A percentile compares a stretch with the other conserved stretches of the same genome.
Evolutionary conservation across 2,888 invertebrate species (phyloP).

Genomic region (Atethmia centrago): DNA sequence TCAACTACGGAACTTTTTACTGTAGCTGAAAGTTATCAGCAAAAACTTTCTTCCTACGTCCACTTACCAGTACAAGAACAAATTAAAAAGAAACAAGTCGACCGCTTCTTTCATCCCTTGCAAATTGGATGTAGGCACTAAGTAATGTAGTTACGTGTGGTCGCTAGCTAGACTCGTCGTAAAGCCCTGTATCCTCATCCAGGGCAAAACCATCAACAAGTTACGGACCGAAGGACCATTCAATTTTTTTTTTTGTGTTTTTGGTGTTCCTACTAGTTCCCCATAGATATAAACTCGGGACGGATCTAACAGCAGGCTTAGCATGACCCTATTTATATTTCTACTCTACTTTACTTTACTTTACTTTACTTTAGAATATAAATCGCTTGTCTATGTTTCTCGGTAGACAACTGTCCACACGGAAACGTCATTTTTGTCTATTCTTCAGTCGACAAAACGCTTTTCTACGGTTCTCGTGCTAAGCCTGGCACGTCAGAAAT

Average conservation of each 20-base stretch:
- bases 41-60: constrained; percentile 28
- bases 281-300: constrained; percentile 3
- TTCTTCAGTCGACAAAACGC: too few relatives aligned
- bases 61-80: constrained; percentile 26
- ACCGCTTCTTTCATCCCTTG: constrained; percentile 47
- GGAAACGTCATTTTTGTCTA: too few relatives aligned
- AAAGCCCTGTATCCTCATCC: constrained; percentile 28
- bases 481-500: too few relatives aligned
- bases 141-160: constrained; percentile 42
- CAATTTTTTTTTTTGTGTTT: too few relatives aligned
- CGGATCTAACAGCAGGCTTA: too few relatives aligned
- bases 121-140: constrained; percentile 45
- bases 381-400: too few relatives aligned
- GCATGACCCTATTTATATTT: too few relatives aligned
- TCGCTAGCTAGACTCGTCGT: constrained; percentile 33
- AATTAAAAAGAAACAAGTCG: constrained; percentile 50
- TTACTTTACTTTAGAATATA: too few relatives aligned
- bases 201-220: constrained; percentile 2
- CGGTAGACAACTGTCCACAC: too few relatives aligned
- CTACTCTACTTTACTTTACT: too few relatives aligned
- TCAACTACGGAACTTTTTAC: constrained; percentile 32
- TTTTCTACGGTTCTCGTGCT: too few relatives aligned
- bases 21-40: constrained; percentile 24
- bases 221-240: constrained; percentile 38
- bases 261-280: constrained; percentile 5